phyloP scores from a whole-genome alignment of 2,113 vertebrate species.

The Ochotona curzoniae region DNA sequence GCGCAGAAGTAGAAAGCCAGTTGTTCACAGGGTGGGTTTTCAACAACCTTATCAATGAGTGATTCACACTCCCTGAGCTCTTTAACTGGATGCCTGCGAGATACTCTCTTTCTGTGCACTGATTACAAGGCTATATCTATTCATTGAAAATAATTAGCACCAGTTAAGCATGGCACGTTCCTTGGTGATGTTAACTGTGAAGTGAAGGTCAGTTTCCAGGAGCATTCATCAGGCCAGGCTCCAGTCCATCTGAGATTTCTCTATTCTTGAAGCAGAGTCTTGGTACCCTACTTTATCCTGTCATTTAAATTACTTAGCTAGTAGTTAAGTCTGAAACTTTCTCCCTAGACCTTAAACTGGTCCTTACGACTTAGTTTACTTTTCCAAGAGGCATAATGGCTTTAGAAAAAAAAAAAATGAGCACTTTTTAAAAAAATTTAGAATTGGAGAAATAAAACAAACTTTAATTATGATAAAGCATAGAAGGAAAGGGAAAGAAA shows the following conservation, averaged over 20 bases:
- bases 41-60: not conserved
- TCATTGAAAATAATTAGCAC: not conserved
- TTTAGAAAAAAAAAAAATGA: not conserved
- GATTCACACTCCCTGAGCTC: not conserved
- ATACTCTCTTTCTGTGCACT: not conserved
- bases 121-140: not conserved
- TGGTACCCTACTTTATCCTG: not conserved
- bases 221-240: not conserved
- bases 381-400: not conserved
- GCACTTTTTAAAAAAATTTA: not conserved
- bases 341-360: not conserved
- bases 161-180: not conserved
- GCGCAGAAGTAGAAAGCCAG: not conserved
- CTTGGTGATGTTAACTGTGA: not conserved
- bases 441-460: too few species aligned
- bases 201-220: not conserved
- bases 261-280: not conserved
- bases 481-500: too few species aligned
- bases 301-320: not conserved
- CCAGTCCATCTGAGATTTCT: not conserved
- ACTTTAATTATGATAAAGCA: too few species aligned
- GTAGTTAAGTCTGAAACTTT: not conserved
- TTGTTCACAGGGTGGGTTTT: constrained; percentile 11
- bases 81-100: not conserved
- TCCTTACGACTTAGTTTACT: not conserved